Evolutionary conservation across 2,888 invertebrate species (phyloP).

Genomic region (Himalopsyche anomala): DNA sequence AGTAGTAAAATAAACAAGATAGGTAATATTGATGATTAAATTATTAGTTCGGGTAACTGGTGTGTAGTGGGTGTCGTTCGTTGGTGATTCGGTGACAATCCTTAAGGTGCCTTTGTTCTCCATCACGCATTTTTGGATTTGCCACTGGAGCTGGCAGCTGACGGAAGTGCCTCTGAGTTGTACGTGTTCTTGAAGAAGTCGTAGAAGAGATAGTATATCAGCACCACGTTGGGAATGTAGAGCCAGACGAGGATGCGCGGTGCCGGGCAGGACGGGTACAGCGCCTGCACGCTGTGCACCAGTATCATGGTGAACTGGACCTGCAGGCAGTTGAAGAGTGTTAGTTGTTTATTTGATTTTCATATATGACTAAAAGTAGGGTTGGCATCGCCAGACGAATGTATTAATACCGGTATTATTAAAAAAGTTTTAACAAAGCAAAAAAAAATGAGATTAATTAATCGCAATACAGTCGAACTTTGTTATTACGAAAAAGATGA

Average conservation of each 20-base stretch:
- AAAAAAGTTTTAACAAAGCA: too few relatives aligned
- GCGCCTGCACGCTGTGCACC: slow-evolving; percentile 76
- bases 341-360: neutral
- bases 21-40: too few relatives aligned
- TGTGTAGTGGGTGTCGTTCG: too few relatives aligned
- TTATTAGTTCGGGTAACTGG: too few relatives aligned
- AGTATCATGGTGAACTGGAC: slow-evolving; percentile 82
- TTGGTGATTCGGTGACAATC: too few relatives aligned
- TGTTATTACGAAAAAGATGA: too few relatives aligned
- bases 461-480: too few relatives aligned
- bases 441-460: too few relatives aligned
- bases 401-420: too few relatives aligned
- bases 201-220: slow-evolving; percentile 84
- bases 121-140: neutral
- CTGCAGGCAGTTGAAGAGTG: slow-evolving; percentile 70
- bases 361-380: too few relatives aligned
- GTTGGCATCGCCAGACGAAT: too few relatives aligned
- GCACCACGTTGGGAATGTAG: slow-evolving; percentile 79
- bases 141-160: neutral
- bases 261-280: slow-evolving; percentile 78
- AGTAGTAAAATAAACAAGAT: too few relatives aligned
- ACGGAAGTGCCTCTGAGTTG: slow-evolving; percentile 66
- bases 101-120: neutral
- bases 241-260: slow-evolving; percentile 74
- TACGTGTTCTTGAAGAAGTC: slow-evolving; percentile 82